These are phyloP conservation scores for Ormyrus labotus DNA, from an alignment of 2,888 invertebrate genomes.

Conservation along the genomic window DNA sequence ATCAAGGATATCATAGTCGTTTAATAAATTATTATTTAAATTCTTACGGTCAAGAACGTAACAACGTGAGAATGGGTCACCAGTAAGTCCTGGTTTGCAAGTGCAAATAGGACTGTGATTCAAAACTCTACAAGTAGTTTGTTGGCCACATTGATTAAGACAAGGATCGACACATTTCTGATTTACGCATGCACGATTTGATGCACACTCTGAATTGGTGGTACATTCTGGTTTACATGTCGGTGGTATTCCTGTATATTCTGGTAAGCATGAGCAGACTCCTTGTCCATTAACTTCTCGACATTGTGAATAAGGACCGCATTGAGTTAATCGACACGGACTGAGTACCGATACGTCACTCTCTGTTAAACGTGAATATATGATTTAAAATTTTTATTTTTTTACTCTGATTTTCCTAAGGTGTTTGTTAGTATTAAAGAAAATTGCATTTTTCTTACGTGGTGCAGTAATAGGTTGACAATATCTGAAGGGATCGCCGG, in stretches of 20 bases:
- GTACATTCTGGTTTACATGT: conserved; percentile 78
- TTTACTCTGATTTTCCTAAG: neutral
- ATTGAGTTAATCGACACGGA: conserved; percentile 70
- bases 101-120: conserved; percentile 80
- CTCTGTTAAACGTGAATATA: too few species aligned
- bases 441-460: conserved; percentile 76
- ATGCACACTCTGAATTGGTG: conserved; percentile 78
- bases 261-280: conserved; percentile 77
- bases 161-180: conserved; percentile 79
- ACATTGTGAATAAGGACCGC: conserved; percentile 78
- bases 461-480: conserved; percentile 18
- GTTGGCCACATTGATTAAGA: conserved; percentile 78
- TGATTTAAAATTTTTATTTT: too few species aligned
- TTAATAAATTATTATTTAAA: neutral
- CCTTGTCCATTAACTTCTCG: conserved; percentile 75
- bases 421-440: neutral
- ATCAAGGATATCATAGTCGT: neutral
- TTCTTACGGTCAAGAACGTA: neutral
- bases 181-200: conserved; percentile 78
- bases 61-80: conserved; percentile 77
- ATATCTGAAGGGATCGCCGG: conserved; percentile 73
- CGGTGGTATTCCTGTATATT: conserved; percentile 77
- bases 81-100: conserved; percentile 77
- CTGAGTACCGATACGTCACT: too few species aligned
- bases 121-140: conserved; percentile 78